Base-by-base conservation (phyloP, 2,113 vertebrate species). In the Vulpes lagopus region DNA sequence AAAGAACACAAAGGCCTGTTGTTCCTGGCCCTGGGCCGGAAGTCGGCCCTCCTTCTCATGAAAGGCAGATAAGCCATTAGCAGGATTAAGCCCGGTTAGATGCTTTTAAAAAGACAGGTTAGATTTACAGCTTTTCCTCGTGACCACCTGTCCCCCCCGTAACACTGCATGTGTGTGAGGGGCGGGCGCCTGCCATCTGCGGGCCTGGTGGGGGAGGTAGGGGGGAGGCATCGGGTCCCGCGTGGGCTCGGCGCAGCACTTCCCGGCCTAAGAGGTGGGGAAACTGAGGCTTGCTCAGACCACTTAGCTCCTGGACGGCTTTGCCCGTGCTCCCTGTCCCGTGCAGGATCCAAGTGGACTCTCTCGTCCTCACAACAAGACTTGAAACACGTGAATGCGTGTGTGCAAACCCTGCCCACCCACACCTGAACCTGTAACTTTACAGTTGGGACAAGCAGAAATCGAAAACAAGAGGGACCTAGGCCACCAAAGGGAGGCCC, bases 31-130 rank as follows among this genome's bases (percentile, higher is more conserved):
- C 25, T 25, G 62, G 2, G 53, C 86, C 59, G 86, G 85, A 97
- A 95, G 83, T 78, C 92, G 96, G 98, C 96, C 98, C 95, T 57
- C 84, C 92, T 97, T 93, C 97, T 98, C 93, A 57, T 94, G 98
- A 97, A 97, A 97, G 88, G 71, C 65, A 97, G 91, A 97, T 95
- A 98, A 98, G 93, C 91, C 97, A 96, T 96, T 98, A 98, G 98
- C 89, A 79, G 94, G 85, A 98, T 98, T 98, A 98, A 4, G 49
- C 12, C 51, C 2, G 55, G 60, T 87, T 96, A 97, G 97, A 97
- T 96, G 67, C 35, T 69, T 19, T 69, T 51, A 30, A 78, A 51
- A 78, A 78, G 25, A 30, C 89, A n/a, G 92, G 97, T 93, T 96
- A 98, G 97, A 97, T 97, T 98, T 98, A 96, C 84, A 76, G 93